Conservation (phyloP, 2,888 invertebrate species). For the Leucozona laternaria region DNA sequence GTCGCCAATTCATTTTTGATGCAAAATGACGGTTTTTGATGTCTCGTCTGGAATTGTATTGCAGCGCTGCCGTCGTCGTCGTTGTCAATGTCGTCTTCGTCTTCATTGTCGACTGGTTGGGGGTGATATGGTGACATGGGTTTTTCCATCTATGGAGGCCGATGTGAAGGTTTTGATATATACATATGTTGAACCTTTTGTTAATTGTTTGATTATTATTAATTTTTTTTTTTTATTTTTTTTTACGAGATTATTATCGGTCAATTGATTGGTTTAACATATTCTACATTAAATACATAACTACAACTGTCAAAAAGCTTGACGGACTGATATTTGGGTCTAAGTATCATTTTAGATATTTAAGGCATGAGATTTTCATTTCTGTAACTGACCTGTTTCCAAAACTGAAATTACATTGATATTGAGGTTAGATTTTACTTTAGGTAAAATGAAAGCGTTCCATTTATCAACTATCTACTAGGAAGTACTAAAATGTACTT, state of each 20-base stretch:
- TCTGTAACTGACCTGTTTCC: too few relatives aligned
- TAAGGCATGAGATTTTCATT: too few relatives aligned
- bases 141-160: constrained; percentile 39
- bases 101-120: constrained; percentile 30
- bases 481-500: too few relatives aligned
- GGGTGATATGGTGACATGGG: constrained; percentile 36
- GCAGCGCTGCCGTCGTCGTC: constrained; percentile 1
- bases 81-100: constrained; percentile 40
- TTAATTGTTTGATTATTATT: constrained; percentile 14
- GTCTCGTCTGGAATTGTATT: constrained; percentile 69
- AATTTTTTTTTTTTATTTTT: not conserved
- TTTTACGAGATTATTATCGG: not conserved
- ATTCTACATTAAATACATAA: too few relatives aligned
- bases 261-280: not conserved
- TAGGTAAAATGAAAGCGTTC: too few relatives aligned
- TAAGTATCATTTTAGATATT: too few relatives aligned
- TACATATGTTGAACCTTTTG: constrained; percentile 41
- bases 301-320: too few relatives aligned
- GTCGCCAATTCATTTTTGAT: constrained; percentile 73
- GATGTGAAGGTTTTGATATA: constrained; percentile 54
- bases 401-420: too few relatives aligned
- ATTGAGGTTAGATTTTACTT: too few relatives aligned
- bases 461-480: too few relatives aligned
- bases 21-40: constrained; percentile 71
- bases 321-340: too few relatives aligned